Evolutionary conservation across 2,888 invertebrate species (phyloP).

Genomic region (Clusia tigrina): DNA sequence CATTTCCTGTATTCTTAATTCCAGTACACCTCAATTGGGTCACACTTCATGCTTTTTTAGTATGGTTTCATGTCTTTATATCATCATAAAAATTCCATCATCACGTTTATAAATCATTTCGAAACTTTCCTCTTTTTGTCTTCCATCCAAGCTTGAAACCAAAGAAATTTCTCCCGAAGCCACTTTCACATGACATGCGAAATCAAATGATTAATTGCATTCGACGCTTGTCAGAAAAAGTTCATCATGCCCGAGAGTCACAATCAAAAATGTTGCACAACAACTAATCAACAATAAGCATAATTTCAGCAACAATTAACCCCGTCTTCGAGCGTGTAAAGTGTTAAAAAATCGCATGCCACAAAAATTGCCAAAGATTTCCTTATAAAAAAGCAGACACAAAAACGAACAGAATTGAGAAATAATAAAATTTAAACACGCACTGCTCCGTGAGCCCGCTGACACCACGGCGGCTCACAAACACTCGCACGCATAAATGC

Average conservation of each 20-base stretch:
- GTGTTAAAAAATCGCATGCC: slow-evolving; percentile 15
- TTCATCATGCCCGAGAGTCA: background rate
- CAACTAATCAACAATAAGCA: slow-evolving; percentile 2
- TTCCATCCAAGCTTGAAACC: no score
- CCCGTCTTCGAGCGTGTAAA: slow-evolving; percentile 6
- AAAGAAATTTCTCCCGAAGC: background rate
- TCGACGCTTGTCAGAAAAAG: slow-evolving; percentile 31
- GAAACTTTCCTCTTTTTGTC: no score
- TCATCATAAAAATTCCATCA: no score
- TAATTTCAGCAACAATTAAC: slow-evolving; percentile 9
- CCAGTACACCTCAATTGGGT: no score
- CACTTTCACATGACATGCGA: slow-evolving; percentile 5
- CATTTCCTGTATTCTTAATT: no score
- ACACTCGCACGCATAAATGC: background rate
- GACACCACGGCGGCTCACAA: slow-evolving; percentile 1
- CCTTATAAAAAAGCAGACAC: no score
- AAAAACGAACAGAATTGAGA: no score
- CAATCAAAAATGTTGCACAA: slow-evolving; percentile 3
- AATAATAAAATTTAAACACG: slow-evolving; percentile 22
- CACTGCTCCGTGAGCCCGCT: background rate
- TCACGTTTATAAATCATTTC: no score
- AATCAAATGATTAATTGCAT: slow-evolving; percentile 28
- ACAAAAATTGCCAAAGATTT: slow-evolving; percentile 21
- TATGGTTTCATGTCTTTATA: no score
- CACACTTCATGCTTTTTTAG: no score